Evolutionary conservation across 2,113 vertebrate species (phyloP).

Genomic region (Nerophis ophidion): DNA sequence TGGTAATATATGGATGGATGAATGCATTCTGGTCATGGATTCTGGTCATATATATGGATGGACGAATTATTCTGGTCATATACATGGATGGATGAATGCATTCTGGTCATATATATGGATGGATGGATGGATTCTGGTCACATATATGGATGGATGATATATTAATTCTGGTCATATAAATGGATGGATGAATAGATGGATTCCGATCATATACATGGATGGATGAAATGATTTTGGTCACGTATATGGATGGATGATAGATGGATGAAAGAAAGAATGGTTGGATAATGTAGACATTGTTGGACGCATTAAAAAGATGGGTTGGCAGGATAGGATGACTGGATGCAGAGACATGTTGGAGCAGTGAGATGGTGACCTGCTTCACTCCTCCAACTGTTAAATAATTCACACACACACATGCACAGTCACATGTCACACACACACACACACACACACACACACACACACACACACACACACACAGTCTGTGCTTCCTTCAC

Average conservation of each 20-base stretch:
- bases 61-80: no score
- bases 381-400: conserved; percentile 68
- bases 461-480: conserved; percentile 45
- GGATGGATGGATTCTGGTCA: neutral
- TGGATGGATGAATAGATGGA: no score
- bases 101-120: neutral
- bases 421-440: conserved; percentile 43
- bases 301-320: neutral
- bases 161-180: neutral
- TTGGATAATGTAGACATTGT: no score
- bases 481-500: conserved; percentile 21
- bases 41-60: no score
- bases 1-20: no score
- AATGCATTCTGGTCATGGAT: no score
- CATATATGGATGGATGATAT: neutral
- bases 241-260: no score
- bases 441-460: conserved; percentile 40
- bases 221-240: no score
- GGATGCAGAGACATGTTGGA: conserved; percentile 30
- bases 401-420: conserved; percentile 60
- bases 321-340: conserved; percentile 18
- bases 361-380: conserved; percentile 67
- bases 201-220: no score
- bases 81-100: no score
- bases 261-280: no score